Conservation (phyloP, 2,888 invertebrate species). For the Clivina fossor region DNA sequence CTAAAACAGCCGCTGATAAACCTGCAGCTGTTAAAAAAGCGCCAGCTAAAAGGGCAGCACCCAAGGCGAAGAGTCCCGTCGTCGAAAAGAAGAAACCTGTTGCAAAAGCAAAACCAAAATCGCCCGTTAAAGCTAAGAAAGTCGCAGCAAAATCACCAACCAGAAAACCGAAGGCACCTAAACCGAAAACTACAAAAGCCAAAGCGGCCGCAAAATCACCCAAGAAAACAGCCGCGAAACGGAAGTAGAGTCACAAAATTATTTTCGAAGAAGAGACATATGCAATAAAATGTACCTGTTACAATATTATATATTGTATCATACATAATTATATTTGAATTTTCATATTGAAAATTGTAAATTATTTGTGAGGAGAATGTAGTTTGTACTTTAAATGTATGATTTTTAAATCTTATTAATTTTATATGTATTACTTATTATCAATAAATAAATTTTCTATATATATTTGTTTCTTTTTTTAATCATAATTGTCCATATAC, state of each 20-base stretch:
- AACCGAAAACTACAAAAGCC: slow-evolving; percentile 45
- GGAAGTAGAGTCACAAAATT: too few relatives aligned
- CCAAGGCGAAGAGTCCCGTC: slow-evolving; percentile 36
- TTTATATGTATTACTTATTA: slow-evolving; percentile 18
- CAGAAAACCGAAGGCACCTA: slow-evolving; percentile 51
- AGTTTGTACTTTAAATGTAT: slow-evolving; percentile 24
- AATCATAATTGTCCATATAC: too few relatives aligned
- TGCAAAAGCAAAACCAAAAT: slow-evolving; percentile 35
- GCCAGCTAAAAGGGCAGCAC: slow-evolving; percentile 39
- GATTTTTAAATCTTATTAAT: not conserved
- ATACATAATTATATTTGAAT: slow-evolving; percentile 13
- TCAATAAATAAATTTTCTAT: too few relatives aligned
- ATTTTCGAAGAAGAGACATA: slow-evolving; percentile 4
- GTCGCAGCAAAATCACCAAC: slow-evolving; percentile 38
- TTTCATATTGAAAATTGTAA: slow-evolving; percentile 24
- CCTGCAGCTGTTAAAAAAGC: slow-evolving; percentile 44
- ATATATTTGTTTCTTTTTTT: too few relatives aligned
- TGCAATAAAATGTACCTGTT: slow-evolving; percentile 25
- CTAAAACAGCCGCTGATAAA: slow-evolving; percentile 36
- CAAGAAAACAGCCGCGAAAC: slow-evolving; percentile 14
- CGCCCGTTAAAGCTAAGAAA: slow-evolving; percentile 42
- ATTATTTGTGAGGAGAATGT: slow-evolving; percentile 14
- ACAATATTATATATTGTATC: slow-evolving; percentile 23
- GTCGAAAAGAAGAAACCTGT: slow-evolving; percentile 38
- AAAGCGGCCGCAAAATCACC: slow-evolving; percentile 7